Conservation (phyloP, 2,113 vertebrate genomes). For the Pseudonaja textilis region DNA sequence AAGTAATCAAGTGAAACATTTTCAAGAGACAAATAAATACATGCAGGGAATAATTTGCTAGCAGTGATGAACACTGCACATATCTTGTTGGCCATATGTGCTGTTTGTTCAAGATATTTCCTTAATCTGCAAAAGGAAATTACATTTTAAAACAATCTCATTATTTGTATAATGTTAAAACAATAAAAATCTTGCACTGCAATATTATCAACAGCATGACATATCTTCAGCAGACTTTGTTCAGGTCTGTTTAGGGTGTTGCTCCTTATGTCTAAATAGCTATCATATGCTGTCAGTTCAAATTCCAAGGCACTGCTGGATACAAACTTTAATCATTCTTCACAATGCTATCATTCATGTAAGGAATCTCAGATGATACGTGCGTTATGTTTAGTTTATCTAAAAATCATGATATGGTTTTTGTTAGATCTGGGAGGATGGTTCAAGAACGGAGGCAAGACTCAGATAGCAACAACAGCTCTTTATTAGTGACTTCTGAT, state of each 20-base stretch:
- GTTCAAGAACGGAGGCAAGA: no score
- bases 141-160: not conserved
- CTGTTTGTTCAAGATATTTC: not conserved
- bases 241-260: conserved; percentile 56
- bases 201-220: not conserved
- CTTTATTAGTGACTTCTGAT: no score
- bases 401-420: conserved; percentile 44
- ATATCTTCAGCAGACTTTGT: conserved; percentile 31
- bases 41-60: conserved; percentile 10
- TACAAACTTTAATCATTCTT: conserved; percentile 53
- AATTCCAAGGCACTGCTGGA: conserved; percentile 46
- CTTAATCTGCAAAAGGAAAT: not conserved
- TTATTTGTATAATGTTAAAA: not conserved
- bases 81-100: not conserved
- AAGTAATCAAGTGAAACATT: not conserved
- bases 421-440: no score
- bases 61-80: not conserved
- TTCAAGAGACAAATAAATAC: not conserved
- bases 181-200: not conserved
- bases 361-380: conserved; percentile 50
- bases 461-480: no score
- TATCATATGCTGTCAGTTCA: conserved; percentile 55
- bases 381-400: conserved; percentile 40
- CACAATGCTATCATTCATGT: conserved; percentile 40
- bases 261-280: conserved; percentile 42